Conservation (phyloP, 2,888 invertebrate genomes). For the Campoplex nolae region DNA sequence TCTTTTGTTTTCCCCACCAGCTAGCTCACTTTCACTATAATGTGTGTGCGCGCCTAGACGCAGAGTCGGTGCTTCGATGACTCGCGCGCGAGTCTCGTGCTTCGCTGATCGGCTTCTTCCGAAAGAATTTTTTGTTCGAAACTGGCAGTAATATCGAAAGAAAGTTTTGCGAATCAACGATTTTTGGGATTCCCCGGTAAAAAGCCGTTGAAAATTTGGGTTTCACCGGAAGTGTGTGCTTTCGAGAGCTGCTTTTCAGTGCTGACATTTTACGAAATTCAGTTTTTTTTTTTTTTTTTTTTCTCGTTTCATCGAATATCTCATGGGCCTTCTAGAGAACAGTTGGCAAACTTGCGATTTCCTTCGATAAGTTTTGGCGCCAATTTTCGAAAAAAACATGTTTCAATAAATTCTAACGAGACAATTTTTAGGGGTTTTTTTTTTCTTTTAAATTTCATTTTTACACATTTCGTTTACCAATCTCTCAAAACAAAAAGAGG, state of each 20-base stretch:
- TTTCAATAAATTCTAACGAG: background rate
- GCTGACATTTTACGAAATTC: background rate
- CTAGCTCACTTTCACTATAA: conserved; percentile 65
- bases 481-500: background rate
- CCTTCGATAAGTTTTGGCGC: background rate
- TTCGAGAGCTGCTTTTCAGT: background rate
- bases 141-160: background rate
- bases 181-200: background rate
- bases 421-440: background rate
- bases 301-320: background rate
- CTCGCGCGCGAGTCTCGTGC: conserved; percentile 23
- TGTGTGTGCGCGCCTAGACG: conserved; percentile 3
- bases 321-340: background rate
- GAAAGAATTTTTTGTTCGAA: background rate
- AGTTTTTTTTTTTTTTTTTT: background rate
- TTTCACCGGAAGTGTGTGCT: background rate
- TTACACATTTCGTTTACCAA: background rate
- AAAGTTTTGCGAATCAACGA: background rate
- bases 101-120: background rate
- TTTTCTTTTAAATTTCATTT: background rate
- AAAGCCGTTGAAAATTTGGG: background rate
- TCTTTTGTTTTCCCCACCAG: conserved; percentile 14
- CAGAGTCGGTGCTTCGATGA: conserved; percentile 16
- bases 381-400: background rate
- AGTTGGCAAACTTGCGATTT: background rate